These are phyloP conservation scores for Hucho hucho DNA, from an alignment of 2,113 vertebrate species.

Conservation along the genomic window DNA sequence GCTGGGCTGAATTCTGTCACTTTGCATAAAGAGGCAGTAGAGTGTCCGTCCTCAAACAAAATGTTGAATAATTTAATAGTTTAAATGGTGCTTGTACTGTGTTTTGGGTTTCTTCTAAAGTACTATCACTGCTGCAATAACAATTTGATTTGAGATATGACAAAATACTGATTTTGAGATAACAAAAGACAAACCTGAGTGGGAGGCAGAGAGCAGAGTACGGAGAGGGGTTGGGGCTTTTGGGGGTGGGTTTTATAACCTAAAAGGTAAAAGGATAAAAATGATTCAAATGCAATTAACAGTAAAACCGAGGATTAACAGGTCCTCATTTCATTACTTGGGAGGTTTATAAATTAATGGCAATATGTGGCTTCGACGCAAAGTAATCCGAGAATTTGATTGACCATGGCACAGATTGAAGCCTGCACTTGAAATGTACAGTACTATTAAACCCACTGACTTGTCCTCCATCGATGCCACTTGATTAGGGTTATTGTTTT, in stretches of 20 bases:
- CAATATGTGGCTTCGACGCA: background rate
- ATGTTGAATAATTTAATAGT: conserved; percentile 21
- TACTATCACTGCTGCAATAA: conserved; percentile 6
- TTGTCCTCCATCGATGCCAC: background rate
- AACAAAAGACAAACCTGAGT: conserved; percentile 7
- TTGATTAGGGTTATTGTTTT: conserved; percentile 9
- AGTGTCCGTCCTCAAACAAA: too few species aligned
- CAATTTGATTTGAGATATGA: background rate
- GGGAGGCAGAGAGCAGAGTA: background rate
- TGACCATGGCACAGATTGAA: conserved; percentile 4
- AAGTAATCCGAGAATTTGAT: conserved; percentile 12
- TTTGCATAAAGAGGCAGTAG: too few species aligned
- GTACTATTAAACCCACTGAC: background rate
- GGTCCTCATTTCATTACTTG: conserved; percentile 1
- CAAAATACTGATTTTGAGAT: conserved; percentile 17
- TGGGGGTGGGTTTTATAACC: background rate
- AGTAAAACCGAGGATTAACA: background rate
- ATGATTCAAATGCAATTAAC: background rate
- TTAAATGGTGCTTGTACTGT: background rate
- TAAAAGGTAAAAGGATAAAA: conserved; percentile 18
- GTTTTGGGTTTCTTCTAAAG: background rate
- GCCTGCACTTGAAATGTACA: conserved; percentile 5
- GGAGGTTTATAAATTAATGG: conserved; percentile 2
- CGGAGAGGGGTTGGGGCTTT: background rate
- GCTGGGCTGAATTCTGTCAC: too few species aligned